Evolutionary conservation across 2,797 vertebrate species (phyloP), one percentile per base, ranked within the genome.

Genomic region (Cynopterus sphinx): DNA sequence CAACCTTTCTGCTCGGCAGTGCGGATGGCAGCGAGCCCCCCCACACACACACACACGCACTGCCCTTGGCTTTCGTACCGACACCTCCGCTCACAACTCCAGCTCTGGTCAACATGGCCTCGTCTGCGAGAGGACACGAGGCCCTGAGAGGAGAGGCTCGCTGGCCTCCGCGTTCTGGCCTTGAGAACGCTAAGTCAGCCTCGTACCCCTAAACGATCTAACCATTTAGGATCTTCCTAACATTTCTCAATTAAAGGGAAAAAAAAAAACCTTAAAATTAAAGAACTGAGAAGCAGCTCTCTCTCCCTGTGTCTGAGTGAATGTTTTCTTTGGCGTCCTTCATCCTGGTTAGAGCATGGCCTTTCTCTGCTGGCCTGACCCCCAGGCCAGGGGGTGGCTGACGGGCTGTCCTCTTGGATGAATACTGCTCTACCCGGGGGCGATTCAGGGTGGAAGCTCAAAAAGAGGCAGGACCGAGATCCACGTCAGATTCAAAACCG

Each of bases 241-340:
- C 39, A 49, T 49, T 39, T 67, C 70, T 53, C 7, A 9, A 28
- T 19, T 12, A 22, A 51, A 73, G 12, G 65, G 26, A 39, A 68
- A 67, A 61, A 4, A 59, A n/a, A 31, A 84, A 24, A 59, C 16
- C 57, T 88, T 96, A 85, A 90, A 88, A 39, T 91, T 91, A 77
- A 87, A 95, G 57, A 79, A 84, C 5, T 55, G 19, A 51, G 2
- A 82, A 92, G 41, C 57, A 88, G 95, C 61, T 15, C 28, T 39
- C 26, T 63, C 49, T 95, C 61, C 26, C 59, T 12, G 15, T 55
- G 63, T 92, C 70, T 39, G n/a, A 33, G 36, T 88, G 43, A 77
- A 26, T 43, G 21, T 10, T 46, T n/a, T n/a, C 33, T 39, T 49
- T 31, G 57, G 16, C 26, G 26, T 70, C 57, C 57, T 16, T 83